Conservation (phyloP, 92 coral and sea anemone species). For the Desmophyllum pertusum region DNA sequence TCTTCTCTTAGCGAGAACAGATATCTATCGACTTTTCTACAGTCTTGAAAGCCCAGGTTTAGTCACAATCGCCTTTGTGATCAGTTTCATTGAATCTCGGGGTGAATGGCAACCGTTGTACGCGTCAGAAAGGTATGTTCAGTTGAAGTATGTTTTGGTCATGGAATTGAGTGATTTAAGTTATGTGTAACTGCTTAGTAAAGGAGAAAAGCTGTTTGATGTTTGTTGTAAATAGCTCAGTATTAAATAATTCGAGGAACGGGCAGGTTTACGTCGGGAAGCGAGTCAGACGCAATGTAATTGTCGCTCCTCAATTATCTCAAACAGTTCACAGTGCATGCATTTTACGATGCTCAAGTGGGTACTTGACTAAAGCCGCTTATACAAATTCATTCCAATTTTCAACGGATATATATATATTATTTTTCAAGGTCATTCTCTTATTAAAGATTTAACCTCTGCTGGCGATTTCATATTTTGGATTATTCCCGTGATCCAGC, state of each 20-base stretch:
- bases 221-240: neutral
- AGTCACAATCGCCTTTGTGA: neutral
- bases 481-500: neutral
- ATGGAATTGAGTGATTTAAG: too few relatives aligned
- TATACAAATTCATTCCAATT: constrained; percentile 19
- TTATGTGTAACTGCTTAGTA: neutral
- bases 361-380: constrained; percentile 29
- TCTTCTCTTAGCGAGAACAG: neutral
- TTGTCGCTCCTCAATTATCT: neutral
- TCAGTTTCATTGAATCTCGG: neutral
- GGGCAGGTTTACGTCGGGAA: neutral
- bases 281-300: neutral
- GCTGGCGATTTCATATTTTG: neutral
- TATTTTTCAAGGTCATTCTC: constrained; percentile 10
- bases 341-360: too few relatives aligned
- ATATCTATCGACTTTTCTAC: neutral
- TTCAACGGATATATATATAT: constrained; percentile 10
- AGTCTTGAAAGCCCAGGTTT: neutral
- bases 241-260: neutral
- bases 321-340: neutral
- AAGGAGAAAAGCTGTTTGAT: neutral
- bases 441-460: neutral
- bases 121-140: constrained; percentile 27
- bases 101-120: constrained; percentile 14
- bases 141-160: neutral